Evolutionary conservation across 2,888 invertebrate genomes (phyloP).

Genomic region (Acronicta leporina): DNA sequence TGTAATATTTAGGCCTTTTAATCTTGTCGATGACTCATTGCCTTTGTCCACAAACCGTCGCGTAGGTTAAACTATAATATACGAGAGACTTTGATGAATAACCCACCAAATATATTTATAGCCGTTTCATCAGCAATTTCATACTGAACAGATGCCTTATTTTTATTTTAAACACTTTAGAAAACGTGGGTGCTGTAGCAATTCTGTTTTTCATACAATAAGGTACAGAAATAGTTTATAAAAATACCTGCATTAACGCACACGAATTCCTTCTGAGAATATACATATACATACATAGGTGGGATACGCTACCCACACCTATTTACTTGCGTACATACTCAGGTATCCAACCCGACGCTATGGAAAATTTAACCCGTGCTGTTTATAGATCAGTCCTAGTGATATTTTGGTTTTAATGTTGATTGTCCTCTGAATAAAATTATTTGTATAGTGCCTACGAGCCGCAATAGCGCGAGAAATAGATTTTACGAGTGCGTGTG

Average conservation of each 20-base stretch:
- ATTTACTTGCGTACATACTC: conserved; percentile 18
- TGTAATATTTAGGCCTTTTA: conserved; percentile 77
- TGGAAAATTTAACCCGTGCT: conserved; percentile 37
- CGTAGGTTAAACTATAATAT: conserved; percentile 58
- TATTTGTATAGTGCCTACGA: conserved; percentile 70
- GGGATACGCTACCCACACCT: conserved; percentile 20
- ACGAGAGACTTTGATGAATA: conserved; percentile 60
- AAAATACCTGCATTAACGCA: conserved; percentile 56
- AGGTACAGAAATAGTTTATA: conserved; percentile 49
- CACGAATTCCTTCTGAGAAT: conserved; percentile 46
- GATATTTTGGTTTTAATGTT: conserved; percentile 62
- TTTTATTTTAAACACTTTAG: conserved; percentile 56
- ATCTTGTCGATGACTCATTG: conserved; percentile 79
- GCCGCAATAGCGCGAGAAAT: conserved; percentile 83
- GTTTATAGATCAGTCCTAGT: conserved; percentile 45
- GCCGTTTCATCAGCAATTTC: conserved; percentile 57
- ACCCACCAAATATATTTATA: conserved; percentile 59
- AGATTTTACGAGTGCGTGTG: conserved; percentile 87
- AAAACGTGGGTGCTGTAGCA: conserved; percentile 63
- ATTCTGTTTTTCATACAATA: conserved; percentile 57
- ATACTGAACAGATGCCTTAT: conserved; percentile 58
- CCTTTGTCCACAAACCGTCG: conserved; percentile 74
- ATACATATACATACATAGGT: conserved; percentile 28
- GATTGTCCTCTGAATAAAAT: conserved; percentile 73
- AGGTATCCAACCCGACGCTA: conserved; percentile 14